These are phyloP conservation scores for Okapia johnstoni DNA, from an alignment of 2,113 vertebrate genomes.

Conservation along the genomic window DNA sequence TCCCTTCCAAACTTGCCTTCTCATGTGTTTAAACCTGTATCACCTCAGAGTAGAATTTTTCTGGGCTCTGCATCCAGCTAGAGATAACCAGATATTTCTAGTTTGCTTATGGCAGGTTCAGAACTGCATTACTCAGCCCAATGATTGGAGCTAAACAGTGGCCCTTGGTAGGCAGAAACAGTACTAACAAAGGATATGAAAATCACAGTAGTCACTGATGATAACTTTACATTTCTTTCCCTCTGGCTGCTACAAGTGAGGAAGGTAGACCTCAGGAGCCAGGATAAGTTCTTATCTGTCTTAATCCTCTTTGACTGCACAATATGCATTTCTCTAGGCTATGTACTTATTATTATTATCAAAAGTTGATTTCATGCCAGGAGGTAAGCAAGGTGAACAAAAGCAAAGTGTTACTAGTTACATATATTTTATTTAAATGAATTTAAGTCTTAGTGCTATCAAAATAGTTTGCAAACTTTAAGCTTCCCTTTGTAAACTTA, in stretches of 20 bases:
- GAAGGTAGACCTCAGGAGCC: background rate
- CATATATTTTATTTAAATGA: constrained; percentile 44
- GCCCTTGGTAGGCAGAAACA: background rate
- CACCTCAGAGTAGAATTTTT: background rate
- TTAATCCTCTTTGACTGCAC: constrained; percentile 52
- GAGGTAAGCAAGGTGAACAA: background rate
- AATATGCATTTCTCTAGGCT: constrained; percentile 39
- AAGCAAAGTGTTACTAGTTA: constrained; percentile 8
- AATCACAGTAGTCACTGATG: background rate
- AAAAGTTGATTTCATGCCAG: constrained; percentile 42
- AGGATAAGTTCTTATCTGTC: constrained; percentile 33
- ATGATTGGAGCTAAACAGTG: background rate
- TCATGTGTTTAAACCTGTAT: background rate
- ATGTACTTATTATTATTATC: constrained; percentile 16
- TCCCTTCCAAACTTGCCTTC: background rate
- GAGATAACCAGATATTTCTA: background rate
- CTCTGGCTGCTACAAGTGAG: constrained; percentile 33
- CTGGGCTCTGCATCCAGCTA: background rate
- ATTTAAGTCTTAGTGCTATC: background rate
- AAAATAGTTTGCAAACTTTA: constrained; percentile 8
- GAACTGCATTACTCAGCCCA: background rate
- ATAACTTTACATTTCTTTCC: constrained; percentile 29
- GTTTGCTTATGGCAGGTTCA: background rate
- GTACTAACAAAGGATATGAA: background rate
- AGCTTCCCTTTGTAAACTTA: background rate